Base-by-base conservation (phyloP, 1,140 invertebrate species). In the Trypoxylus dichotomus region DNA sequence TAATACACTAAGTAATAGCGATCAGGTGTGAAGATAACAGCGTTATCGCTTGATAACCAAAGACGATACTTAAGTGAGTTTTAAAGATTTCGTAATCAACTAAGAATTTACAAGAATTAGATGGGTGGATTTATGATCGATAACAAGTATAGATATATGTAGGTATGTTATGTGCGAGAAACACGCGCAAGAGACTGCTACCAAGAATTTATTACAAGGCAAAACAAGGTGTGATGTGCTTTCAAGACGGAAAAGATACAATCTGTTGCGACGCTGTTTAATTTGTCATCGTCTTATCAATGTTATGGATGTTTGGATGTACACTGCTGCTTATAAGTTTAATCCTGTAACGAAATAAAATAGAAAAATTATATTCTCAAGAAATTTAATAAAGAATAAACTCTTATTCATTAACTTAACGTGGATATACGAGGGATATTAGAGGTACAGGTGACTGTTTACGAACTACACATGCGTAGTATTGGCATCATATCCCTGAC, bases 21-120 rank as follows among this genome's bases (percentile, higher is more conserved):
- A 54, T 54, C 47, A 54, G 47, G 47, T 54, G 47, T n/a, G 32
- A 37, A 15, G 47, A 54, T 54, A 19, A 54, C 6, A 15, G 19
- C 19, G 15, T 54, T 54, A 54, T 54, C 47, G 47, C 15, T n/a
- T 54, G 47, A 54, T 54, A 54, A 54, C 15, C 19, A 54, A 54
- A n/a, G 47, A 15, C 19, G 19, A 54, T 54, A 54, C 47, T 54
- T 54, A 54, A 54, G 47, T 54, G 47, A 54, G 19, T 54, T 54
- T 54, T 54, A 54, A 54, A 54, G 19, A 19, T 54, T 15, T 54
- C 47, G 47, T 54, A 54, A 54, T 54, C 47, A 19, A n/a, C 47
- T 54, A 54, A 54, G 47, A 54, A 54, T 54, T 54, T 54, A 54
- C 47, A 54, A 54, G 47, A 54, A 54, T 54, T 54, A 54, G 19